Conservation (phyloP, 2,113 vertebrate genomes). For the Gallinago paraguaiae region DNA sequence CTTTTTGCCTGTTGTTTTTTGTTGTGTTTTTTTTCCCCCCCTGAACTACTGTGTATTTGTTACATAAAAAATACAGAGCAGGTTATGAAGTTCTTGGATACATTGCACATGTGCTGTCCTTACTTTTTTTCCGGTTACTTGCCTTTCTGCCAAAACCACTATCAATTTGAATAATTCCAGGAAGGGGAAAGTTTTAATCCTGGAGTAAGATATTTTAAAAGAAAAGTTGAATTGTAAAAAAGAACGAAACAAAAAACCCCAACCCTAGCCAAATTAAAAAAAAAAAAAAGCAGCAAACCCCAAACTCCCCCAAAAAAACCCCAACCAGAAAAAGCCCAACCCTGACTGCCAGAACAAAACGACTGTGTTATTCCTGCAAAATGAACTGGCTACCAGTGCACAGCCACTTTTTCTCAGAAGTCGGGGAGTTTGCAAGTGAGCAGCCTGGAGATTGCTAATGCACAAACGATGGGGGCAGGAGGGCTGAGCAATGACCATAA, state of each 20-base stretch:
- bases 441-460: background rate
- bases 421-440: background rate
- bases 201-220: background rate
- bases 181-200: slow-evolving; percentile 5
- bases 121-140: background rate
- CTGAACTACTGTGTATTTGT: background rate
- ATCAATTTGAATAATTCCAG: slow-evolving; percentile 27
- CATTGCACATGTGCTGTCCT: background rate
- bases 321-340: background rate
- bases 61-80: background rate
- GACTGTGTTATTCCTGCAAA: background rate
- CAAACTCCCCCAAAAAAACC: background rate
- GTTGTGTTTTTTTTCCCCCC: background rate
- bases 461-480: background rate
- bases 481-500: slow-evolving; percentile 40
- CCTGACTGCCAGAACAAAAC: background rate
- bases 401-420: background rate
- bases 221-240: background rate
- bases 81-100: background rate
- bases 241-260: background rate
- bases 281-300: background rate
- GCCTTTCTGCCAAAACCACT: slow-evolving; percentile 11
- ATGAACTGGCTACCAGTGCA: background rate
- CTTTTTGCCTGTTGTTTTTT: background rate
- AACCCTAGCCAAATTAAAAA: background rate